Evolutionary conservation across 2,113 vertebrate genomes (phyloP).

Genomic region (Okapia johnstoni): DNA sequence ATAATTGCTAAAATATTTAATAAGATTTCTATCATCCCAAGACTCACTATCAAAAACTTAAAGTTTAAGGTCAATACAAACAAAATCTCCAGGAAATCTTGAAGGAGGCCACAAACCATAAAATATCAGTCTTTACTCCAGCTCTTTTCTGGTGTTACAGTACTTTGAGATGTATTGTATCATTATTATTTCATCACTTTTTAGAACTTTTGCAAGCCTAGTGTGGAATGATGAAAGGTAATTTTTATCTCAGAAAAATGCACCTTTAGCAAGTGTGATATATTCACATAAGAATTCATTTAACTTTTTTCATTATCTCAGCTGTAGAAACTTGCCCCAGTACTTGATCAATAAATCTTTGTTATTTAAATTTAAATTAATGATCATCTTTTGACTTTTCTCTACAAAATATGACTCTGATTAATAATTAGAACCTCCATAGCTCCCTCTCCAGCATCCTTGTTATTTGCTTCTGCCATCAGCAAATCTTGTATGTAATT

Average conservation of each 20-base stretch:
- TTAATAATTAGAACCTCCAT: constrained; percentile 2
- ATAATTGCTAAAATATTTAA: neutral
- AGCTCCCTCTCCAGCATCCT: neutral
- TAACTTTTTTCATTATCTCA: constrained; percentile 51
- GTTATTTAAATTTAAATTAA: constrained; percentile 61
- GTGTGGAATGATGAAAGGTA: constrained; percentile 40
- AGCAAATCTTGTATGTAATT: neutral
- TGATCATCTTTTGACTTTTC: constrained; percentile 34
- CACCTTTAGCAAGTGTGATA: constrained; percentile 32
- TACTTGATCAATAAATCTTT: constrained; percentile 52
- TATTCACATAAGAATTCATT: constrained; percentile 59
- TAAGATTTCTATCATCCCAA: neutral
- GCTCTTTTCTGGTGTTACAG: neutral
- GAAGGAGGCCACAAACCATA: neutral
- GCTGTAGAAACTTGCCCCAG: neutral
- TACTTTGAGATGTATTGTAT: constrained; percentile 6
- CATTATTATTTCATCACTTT: constrained; percentile 49
- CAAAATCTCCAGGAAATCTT: neutral
- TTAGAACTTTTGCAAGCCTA: constrained; percentile 39
- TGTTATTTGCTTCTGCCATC: constrained; percentile 8
- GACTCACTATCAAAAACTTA: neutral
- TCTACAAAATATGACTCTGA: constrained; percentile 18
- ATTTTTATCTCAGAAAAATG: constrained; percentile 37
- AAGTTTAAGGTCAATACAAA: neutral
- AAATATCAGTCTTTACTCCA: neutral